These are phyloP conservation scores for Coranthus polyacanthus DNA, from an alignment of 2,797 vertebrate species.

Conservation along the genomic window DNA sequence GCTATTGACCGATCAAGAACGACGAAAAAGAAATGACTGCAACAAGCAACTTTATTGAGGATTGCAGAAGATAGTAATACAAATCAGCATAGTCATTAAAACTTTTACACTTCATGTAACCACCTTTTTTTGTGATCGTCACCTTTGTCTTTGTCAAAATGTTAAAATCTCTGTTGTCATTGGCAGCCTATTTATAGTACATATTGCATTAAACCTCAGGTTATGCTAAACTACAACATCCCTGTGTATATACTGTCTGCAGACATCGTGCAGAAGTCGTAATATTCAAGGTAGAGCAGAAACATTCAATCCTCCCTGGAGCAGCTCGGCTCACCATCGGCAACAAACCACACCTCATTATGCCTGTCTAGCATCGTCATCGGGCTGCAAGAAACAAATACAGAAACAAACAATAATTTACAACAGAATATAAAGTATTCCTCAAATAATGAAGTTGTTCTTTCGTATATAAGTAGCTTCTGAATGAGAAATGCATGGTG, in stretches of 20 bases:
- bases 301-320: conserved; percentile 13
- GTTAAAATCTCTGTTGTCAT: not conserved
- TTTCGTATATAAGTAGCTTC: not conserved
- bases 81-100: not conserved
- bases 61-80: not conserved
- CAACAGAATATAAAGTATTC: not conserved
- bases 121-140: too few relatives aligned
- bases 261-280: not conserved
- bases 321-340: conserved; percentile 66
- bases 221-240: not conserved
- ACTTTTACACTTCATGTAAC: too few relatives aligned
- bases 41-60: conserved; percentile 61
- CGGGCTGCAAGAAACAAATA: conserved; percentile 74
- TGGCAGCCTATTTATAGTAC: not conserved
- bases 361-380: conserved; percentile 72
- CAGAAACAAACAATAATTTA: conserved; percentile 12
- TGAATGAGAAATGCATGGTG: not conserved
- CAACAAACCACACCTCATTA: conserved; percentile 84
- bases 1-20: not conserved
- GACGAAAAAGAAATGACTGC: conserved; percentile 11
- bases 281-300: not conserved
- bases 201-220: not conserved
- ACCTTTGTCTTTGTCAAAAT: too few relatives aligned
- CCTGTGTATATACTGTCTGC: not conserved
- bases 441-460: not conserved